phyloP scores from a whole-genome alignment of 2,113 vertebrate species.

The Indicator indicator region DNA sequence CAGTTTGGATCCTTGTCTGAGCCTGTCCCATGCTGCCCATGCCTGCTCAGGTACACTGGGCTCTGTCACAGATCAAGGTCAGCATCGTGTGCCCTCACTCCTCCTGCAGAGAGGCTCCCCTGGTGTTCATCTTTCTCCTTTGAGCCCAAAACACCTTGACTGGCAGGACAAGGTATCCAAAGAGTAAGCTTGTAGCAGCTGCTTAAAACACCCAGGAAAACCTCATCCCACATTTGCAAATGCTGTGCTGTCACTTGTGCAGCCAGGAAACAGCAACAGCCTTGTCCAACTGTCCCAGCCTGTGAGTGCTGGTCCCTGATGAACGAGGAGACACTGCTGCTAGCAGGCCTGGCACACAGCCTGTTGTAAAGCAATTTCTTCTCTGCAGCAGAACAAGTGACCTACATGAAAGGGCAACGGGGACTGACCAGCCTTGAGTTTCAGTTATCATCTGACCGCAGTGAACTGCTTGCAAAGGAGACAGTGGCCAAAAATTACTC shows the following conservation, averaged over 20 bases:
- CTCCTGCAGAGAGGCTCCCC: neutral
- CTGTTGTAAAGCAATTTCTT: neutral
- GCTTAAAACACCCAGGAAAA: neutral
- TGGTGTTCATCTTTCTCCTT: neutral
- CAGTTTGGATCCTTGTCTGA: neutral
- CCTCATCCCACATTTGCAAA: neutral
- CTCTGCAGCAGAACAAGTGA: neutral
- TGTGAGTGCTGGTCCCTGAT: accelerated
- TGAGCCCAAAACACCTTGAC: neutral
- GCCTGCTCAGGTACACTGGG: neutral
- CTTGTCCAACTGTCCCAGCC: neutral
- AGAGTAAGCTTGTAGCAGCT: neutral
- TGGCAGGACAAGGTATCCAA: neutral
- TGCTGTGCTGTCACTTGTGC: neutral
- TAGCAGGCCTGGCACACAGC: neutral
- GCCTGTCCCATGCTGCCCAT: neutral
- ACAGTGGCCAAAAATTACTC: constrained; percentile 26
- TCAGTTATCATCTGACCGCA: constrained; percentile 22
- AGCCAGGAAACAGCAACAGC: neutral
- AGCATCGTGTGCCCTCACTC: neutral
- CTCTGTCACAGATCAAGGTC: neutral
- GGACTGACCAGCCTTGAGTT: neutral
- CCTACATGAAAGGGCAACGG: neutral
- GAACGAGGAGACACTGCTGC: accelerated
- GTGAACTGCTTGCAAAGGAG: neutral